Base-by-base conservation (phyloP, 30 jellyfish, hydroid and myxozoan species). In the Hydra vulgaris region DNA sequence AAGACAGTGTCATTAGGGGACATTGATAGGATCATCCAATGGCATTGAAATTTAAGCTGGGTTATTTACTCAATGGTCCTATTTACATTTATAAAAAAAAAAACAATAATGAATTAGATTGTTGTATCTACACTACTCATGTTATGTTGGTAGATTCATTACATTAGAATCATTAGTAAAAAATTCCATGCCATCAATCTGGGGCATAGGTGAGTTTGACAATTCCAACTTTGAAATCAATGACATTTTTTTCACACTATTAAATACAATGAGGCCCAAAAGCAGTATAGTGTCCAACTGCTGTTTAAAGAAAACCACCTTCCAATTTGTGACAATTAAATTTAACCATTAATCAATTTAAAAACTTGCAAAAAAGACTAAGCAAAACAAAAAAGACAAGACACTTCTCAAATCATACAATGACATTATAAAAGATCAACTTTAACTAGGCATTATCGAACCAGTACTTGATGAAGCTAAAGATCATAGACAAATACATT, bases 31-130 rank as follows among this genome's bases (percentile, higher is more conserved):
- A 79, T 54, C 84, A 82, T 54, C 86, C 86, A 1, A 56, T 79
- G 8, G 86, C 86, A 1, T 16, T 55, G 19, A 79, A 79, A 66
- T 21, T 67, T 20, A 66, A 79, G 56, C 56, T 79, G 20, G 86
- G 86, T 53, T 79, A 52, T 79, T 81, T 79, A 21, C 56, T 79
- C 7, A 27, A 21, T 25, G 86, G 86, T 54, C 86, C 86, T 17
- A 40, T 40, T 40, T 40, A 3, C 12, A 12, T 40, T 40, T 3
- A 40, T 3, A 40, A 40, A 12, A 12, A 3, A 40, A 3, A 3
- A 3, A 12, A 40, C 5, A 40, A 40, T 40, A 40, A 12, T 40
- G 61, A 40, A 12, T 3, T 12, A 40, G 61, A 12, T 40, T 3
- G 61, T 40, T 40, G 61, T 40, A 12, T 40, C 12, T 3, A 40